These are phyloP conservation scores for Calycopis cecrops DNA, from an alignment of 1,140 invertebrate species.

Conservation along the genomic window DNA sequence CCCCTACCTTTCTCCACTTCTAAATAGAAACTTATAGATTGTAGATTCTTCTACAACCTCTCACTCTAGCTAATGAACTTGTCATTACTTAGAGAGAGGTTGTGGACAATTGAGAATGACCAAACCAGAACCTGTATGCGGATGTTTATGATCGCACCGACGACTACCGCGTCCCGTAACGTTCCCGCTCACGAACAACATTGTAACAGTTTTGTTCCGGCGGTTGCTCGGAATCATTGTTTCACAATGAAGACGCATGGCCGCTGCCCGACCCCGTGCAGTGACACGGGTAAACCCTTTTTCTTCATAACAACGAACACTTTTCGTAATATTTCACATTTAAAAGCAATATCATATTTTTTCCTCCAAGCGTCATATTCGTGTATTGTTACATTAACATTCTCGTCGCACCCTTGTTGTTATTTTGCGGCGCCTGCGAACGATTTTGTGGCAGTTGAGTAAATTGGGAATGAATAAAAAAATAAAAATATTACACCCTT, in stretches of 20 bases:
- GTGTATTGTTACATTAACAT: conserved; percentile 33
- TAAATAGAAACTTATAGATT: too few species aligned
- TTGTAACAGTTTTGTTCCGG: background rate
- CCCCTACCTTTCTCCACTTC: too few species aligned
- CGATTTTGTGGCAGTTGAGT: conserved; percentile 5
- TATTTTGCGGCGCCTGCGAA: background rate
- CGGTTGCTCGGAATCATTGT: conserved; percentile 33
- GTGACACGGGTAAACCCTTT: conserved; percentile 56
- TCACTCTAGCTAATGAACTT: too few species aligned
- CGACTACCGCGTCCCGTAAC: too few species aligned
- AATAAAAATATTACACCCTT: background rate
- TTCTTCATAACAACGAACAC: conserved; percentile 58
- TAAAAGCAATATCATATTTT: conserved; percentile 66
- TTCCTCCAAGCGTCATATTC: conserved; percentile 32
- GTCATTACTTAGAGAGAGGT: too few species aligned
- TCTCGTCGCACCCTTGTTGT: conserved; percentile 24
- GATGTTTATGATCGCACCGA: too few species aligned
- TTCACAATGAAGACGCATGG: conserved; percentile 48
- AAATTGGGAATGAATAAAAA: conserved; percentile 7
- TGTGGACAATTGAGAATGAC: too few species aligned
- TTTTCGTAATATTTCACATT: conserved; percentile 62
- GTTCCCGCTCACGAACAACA: too few species aligned
- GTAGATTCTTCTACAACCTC: too few species aligned
- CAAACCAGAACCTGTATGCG: too few species aligned
- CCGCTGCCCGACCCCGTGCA: background rate